Evolutionary conservation across 2,888 invertebrate genomes (phyloP).

Genomic region (Mythimna pallens): DNA sequence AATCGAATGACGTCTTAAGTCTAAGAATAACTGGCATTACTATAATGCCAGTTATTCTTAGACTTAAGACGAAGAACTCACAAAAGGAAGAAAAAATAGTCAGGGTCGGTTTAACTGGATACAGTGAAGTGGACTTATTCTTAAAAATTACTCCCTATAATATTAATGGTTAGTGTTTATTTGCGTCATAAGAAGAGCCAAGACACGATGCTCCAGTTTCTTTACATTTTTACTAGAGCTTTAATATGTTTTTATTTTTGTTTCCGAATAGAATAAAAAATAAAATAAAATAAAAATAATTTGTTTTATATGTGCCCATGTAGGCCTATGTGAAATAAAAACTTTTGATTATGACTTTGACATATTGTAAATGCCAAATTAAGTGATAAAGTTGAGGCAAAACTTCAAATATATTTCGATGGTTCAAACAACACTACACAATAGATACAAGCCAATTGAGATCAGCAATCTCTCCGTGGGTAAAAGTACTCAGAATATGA

Average conservation of each 20-base stretch:
- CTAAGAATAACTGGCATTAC: not conserved
- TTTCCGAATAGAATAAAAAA: not conserved
- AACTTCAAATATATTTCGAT: not conserved
- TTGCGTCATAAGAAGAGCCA: not conserved
- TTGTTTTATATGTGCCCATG: too few relatives aligned
- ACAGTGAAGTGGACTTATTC: not conserved
- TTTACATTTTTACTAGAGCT: not conserved
- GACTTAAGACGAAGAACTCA: too few relatives aligned
- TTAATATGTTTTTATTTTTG: conserved; percentile 1
- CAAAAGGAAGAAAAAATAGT: not conserved
- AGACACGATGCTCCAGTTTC: not conserved
- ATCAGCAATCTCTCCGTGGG: not conserved
- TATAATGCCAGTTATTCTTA: too few relatives aligned
- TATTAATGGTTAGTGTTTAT: not conserved
- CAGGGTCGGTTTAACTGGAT: not conserved
- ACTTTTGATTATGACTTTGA: too few relatives aligned
- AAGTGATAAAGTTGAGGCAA: not conserved
- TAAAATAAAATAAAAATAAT: too few relatives aligned
- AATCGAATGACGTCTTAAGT: not conserved
- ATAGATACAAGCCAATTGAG: not conserved
- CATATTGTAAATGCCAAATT: not conserved
- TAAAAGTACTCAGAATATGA: not conserved
- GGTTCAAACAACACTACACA: not conserved
- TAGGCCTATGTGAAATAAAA: too few relatives aligned
- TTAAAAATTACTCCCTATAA: not conserved